Conservation (phyloP, 2,888 invertebrate species). For the Cheilosia urbana region DNA sequence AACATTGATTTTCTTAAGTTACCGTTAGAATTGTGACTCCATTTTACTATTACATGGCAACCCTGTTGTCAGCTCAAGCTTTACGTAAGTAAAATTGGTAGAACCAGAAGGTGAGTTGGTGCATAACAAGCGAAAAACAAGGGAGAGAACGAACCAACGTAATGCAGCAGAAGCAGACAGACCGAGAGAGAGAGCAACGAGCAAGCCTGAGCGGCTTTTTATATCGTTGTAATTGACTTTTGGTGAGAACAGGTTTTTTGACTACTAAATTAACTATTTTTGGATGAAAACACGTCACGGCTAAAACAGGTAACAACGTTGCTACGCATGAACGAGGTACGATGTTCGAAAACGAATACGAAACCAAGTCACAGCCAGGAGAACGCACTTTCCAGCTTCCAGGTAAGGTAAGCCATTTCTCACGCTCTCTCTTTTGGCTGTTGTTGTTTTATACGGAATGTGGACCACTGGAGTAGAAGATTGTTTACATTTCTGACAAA, state of each 20-base stretch:
- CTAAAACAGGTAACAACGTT: conserved; percentile 54
- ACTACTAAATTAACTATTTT: conserved; percentile 43
- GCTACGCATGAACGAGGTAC: too few species aligned
- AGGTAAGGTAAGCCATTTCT: conserved; percentile 46
- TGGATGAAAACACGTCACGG: conserved; percentile 64
- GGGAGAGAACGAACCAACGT: conserved; percentile 18
- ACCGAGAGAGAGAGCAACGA: too few species aligned
- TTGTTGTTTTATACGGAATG: conserved; percentile 29
- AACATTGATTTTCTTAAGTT: too few species aligned
- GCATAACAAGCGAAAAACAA: conserved; percentile 51
- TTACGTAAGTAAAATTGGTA: conserved; percentile 13
- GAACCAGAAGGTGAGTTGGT: conserved; percentile 46
- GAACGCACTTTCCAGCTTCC: conserved; percentile 44
- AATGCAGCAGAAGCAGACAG: background rate
- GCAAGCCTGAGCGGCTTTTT: too few species aligned
- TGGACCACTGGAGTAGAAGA: conserved; percentile 66
- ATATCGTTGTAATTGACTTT: conserved; percentile 39
- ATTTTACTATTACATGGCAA: conserved; percentile 15
- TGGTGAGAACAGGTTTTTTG: conserved; percentile 55
- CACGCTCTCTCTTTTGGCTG: conserved; percentile 55
- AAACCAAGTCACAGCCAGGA: conserved; percentile 5
- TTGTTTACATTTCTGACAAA: conserved; percentile 66
- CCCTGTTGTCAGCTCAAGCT: conserved; percentile 46
- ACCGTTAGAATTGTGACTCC: too few species aligned
- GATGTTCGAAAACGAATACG: background rate